Conservation (phyloP, 2,113 vertebrate species). For the Steatornis caripensis region DNA sequence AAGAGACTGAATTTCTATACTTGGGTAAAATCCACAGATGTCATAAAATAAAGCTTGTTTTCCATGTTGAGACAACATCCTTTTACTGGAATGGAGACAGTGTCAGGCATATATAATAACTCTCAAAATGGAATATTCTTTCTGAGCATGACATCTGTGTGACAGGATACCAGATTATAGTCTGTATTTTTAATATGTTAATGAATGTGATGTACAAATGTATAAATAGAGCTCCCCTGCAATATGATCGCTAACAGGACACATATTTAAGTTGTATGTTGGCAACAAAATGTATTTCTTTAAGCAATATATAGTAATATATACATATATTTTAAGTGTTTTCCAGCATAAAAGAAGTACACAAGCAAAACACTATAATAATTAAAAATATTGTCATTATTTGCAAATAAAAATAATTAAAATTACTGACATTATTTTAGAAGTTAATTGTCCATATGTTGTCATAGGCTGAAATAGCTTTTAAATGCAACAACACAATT, state of each 20-base stretch:
- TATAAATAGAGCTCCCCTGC: background rate
- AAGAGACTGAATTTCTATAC: background rate
- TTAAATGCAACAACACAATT: background rate
- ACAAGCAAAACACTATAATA: background rate
- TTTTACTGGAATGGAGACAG: background rate
- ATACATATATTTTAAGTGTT: background rate
- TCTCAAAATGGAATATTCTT: background rate
- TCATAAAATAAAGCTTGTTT: background rate
- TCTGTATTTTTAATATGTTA: background rate
- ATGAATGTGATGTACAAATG: background rate
- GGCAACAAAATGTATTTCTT: background rate
- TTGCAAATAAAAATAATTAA: no score
- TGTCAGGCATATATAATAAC: background rate
- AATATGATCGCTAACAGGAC: background rate
- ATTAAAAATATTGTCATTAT: background rate
- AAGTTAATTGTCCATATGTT: background rate
- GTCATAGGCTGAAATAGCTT: background rate
- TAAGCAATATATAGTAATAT: background rate
- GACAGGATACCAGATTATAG: background rate
- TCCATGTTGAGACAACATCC: background rate
- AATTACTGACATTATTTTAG: background rate
- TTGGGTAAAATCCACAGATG: background rate
- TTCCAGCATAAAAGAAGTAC: background rate
- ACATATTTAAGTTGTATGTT: background rate
- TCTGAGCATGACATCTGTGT: background rate